Evolutionary conservation across 2,113 vertebrate genomes (phyloP), one percentile per base, ranked within the genome.

Genomic region (Pseudolaguvia tuberculata): DNA sequence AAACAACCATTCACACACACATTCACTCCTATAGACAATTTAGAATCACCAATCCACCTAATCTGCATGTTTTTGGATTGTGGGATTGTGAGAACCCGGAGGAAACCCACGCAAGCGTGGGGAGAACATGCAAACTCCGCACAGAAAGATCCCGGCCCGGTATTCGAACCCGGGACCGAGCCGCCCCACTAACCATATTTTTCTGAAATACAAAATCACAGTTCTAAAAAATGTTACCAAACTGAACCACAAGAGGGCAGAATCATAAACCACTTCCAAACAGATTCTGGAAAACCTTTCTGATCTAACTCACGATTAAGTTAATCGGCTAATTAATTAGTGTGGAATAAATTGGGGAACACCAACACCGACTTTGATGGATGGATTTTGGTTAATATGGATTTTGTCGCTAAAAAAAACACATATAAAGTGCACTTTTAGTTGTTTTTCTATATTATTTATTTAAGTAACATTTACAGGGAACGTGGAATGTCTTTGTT

Each of bases 211-310:
- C n/a, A 12, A 62, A 45, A 42, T 63, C 5, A 10, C 17, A 3
- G 15, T 15, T 47, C 14, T 23, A 25, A 42, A 23, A 70, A 4
- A 25, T 27, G 35, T 27, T 57, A 71, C 69, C 39, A 57, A 71
- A 71, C 53, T 45, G 15, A 0, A 8, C 53, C 69, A 71, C 69
- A 71, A 47, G 69, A 58, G 69, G 69, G 53, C 53, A n/a, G 21
- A 27, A 58, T 71, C 51, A 42, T 6, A 47, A 53, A 21, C 29
- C 12, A 23, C 23, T 42, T 13, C 39, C 23, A 17, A 5, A 65
- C 5, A 15, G 61, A 23, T 66, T 9, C 15, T 48, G 39, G 61
- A 63, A 63, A 63, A 13, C 21, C 15, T 63, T 2, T 14, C 2
- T 63, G 7, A 11, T 14, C n/a, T 21, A 12, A 21, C 20, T 47